Base-by-base conservation (phyloP, 2,888 invertebrate genomes). In the Hyposoter dolosus region DNA sequence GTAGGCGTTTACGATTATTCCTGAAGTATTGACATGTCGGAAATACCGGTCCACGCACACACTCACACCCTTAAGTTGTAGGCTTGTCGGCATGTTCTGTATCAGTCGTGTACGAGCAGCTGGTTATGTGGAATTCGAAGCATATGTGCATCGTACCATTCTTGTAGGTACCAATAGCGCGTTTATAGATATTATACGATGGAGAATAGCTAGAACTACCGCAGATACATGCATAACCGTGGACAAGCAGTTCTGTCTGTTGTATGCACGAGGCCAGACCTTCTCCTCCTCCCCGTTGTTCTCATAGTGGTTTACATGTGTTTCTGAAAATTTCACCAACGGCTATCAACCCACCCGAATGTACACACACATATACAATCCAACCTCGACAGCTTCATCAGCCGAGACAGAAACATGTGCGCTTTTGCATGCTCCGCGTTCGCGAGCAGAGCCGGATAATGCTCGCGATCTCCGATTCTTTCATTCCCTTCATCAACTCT, bases 221-320 rank as follows among this genome's bases (percentile, higher is more conserved):
- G 79, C 68, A 69, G 77, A 75, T 82, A 78, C 82, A 79, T 66
- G 78, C 63, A 85, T 68, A 47, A 78, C 60, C 68, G 68, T 78
- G 65, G 66, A 23, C 79, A 71, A 80, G 68, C 69, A 60, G 23
- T 68, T 68, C 56, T 65, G 45, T 35, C 47, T 47, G 50, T 40
- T 23, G 69, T 17, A 66, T 75, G 50, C 45, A 45, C 68, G 56
- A 45, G 35, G 60, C n/a, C 69, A 56, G 50, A 50, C 40, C 65
- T 10, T 68, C 53, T 53, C 65, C 12, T 35, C 19, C 65, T 66
- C 63, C 65, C n/a, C 66, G 66, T 77, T 50, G 60, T 79, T 40
- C 35, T 72, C 80, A 63, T 85, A 79, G 85, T 89, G 90, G 90
- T 91, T 92, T 90, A 92, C 92, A 91, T 89, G 90, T 91, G 91